These are phyloP conservation scores for Portevinia maculata DNA, from an alignment of 2,888 invertebrate species.

Conservation along the genomic window DNA sequence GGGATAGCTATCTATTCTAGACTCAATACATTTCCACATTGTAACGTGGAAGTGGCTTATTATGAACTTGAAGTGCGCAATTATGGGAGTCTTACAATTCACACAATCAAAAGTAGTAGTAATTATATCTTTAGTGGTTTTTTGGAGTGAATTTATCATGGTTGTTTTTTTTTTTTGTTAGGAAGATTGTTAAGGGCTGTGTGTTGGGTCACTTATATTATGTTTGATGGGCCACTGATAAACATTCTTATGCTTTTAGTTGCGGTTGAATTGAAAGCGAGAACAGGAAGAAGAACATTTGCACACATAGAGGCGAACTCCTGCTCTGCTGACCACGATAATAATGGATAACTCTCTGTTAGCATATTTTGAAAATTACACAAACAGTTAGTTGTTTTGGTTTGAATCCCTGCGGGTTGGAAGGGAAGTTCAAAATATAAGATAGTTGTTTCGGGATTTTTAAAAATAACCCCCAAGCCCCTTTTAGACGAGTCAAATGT, in stretches of 20 bases:
- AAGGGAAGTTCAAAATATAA: no score
- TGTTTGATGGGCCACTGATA: neutral
- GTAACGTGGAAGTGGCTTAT: conserved; percentile 28
- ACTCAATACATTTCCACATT: conserved; percentile 16
- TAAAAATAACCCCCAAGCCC: no score
- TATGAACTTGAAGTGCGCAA: conserved; percentile 36
- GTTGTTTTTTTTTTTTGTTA: neutral
- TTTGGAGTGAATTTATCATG: conserved; percentile 24
- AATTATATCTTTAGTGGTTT: conserved; percentile 25
- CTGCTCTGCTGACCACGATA: no score
- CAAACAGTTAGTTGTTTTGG: no score
- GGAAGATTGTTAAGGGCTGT: neutral
- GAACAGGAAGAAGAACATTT: no score
- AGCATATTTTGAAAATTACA: no score
- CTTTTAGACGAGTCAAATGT: no score
- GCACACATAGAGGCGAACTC: no score
- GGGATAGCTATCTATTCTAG: neutral
- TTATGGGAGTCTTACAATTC: conserved; percentile 6
- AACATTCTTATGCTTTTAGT: neutral
- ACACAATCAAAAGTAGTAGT: conserved; percentile 19
- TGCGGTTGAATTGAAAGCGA: no score
- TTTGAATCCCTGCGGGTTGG: no score
- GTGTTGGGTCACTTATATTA: neutral
- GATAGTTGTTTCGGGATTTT: no score
- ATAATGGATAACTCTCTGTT: no score